Percentiles rank a stretch among this genome's conserved stretches.
These are phyloP conservation scores for Drosophila formosana DNA, from an alignment of 2,888 invertebrate genomes.

Conservation along the genomic window DNA sequence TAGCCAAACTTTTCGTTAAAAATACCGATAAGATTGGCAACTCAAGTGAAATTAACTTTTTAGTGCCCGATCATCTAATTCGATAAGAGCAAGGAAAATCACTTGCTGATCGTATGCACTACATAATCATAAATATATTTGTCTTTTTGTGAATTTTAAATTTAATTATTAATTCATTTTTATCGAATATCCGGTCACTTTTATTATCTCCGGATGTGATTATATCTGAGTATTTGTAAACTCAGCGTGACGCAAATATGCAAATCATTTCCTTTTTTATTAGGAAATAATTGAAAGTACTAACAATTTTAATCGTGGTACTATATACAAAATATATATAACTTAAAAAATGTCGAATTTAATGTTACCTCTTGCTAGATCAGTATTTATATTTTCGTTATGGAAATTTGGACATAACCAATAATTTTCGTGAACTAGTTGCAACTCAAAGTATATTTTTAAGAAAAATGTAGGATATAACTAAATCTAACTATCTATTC, in stretches of 20 bases:
- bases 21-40: constrained; percentile 14
- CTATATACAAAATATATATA: neutral
- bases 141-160: too few species aligned
- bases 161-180: too few species aligned
- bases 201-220: constrained; percentile 8
- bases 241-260: neutral
- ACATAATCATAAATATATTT: neutral
- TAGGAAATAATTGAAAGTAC: neutral
- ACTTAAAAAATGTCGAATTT: constrained; percentile 7
- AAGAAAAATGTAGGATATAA: too few species aligned
- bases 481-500: too few species aligned
- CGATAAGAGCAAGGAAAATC: constrained; percentile 10
- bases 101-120: neutral
- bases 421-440: neutral
- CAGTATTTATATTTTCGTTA: neutral
- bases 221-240: neutral
- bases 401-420: neutral
- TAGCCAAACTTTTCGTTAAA: neutral
- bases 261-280: constrained; percentile 19
- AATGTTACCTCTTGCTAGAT: neutral
- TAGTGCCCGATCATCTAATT: neutral
- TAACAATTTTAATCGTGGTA: neutral
- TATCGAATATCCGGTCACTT: too few species aligned
- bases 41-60: constrained; percentile 10
- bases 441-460: neutral